A percentile compares a stretch with the other conserved stretches of the same genome.
Evolutionary conservation across 2,113 vertebrate genomes (phyloP).

Genomic region (Oncorhynchus mykiss): DNA sequence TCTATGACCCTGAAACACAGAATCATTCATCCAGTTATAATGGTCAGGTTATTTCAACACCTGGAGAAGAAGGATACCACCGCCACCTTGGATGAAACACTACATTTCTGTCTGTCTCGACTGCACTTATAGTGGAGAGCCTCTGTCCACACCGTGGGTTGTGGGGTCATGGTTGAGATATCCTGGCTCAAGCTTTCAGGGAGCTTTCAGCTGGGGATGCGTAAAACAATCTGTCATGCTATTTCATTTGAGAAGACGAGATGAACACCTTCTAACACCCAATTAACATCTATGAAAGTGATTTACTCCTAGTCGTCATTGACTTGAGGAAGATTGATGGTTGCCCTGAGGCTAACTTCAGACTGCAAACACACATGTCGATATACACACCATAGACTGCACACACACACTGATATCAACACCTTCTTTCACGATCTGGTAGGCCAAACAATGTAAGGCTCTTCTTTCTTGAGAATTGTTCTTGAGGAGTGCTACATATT

Average conservation of each 20-base stretch:
- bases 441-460: background rate
- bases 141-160: background rate
- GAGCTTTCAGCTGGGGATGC: slow-evolving; percentile 2
- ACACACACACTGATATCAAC: background rate
- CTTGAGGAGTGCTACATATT: background rate
- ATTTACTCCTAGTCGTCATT: slow-evolving; percentile 19
- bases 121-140: background rate
- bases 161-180: slow-evolving; percentile 14
- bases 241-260: slow-evolving; percentile 8
- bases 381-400: background rate
- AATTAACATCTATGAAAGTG: slow-evolving; percentile 34
- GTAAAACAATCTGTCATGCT: background rate
- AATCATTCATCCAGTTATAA: slow-evolving; percentile 4
- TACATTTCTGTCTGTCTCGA: background rate
- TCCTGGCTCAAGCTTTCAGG: slow-evolving; percentile 25
- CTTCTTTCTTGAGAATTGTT: background rate
- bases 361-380: background rate
- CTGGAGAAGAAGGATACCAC: too few relatives aligned
- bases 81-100: too few relatives aligned
- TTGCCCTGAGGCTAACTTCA: background rate
- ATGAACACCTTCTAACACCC: slow-evolving; percentile 23
- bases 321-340: slow-evolving; percentile 13
- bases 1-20: slow-evolving; percentile 14
- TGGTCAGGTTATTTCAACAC: too few relatives aligned
- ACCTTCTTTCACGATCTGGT: background rate